phyloP scores from a whole-genome alignment of 2,797 vertebrate genomes.

The Melanogrammus aeglefinus region DNA sequence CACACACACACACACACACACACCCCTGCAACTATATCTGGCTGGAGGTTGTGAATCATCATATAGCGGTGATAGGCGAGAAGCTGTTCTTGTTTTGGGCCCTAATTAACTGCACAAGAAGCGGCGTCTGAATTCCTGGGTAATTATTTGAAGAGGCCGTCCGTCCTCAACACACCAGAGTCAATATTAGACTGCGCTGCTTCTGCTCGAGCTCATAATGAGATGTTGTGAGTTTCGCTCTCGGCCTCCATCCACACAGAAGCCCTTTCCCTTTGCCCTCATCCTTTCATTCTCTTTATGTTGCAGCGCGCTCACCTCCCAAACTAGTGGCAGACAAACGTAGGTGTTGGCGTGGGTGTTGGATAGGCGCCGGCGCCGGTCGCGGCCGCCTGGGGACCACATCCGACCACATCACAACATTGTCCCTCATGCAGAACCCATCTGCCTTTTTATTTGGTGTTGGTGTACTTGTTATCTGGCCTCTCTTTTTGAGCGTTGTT shows the following conservation, averaged over 20 bases:
- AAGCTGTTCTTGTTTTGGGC: conserved; percentile 18
- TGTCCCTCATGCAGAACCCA: too few relatives aligned
- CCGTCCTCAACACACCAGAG: conserved; percentile 47
- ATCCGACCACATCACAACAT: too few relatives aligned
- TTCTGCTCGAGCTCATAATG: conserved; percentile 46
- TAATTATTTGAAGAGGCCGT: conserved; percentile 63
- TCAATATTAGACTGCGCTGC: conserved; percentile 65
- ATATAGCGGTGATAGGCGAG: conserved; percentile 22
- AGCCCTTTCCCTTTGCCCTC: too few relatives aligned
- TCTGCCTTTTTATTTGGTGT: too few relatives aligned
- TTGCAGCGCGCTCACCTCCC: too few relatives aligned
- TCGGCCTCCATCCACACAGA: too few relatives aligned
- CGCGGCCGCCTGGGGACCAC: neutral
- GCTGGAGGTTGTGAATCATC: conserved; percentile 8
- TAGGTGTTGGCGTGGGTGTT: conserved; percentile 41
- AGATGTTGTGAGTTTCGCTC: conserved; percentile 20
- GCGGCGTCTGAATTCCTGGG: conserved; percentile 48
- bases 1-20: conserved; percentile 24
- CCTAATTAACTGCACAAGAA: conserved; percentile 30
- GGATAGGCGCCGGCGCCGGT: too few relatives aligned
- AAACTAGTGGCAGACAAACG: conserved; percentile 26
- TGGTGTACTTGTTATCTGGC: neutral
- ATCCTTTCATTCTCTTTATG: too few relatives aligned
- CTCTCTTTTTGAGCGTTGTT: neutral
- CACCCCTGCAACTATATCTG: conserved; percentile 1